A percentile compares a stretch with the other conserved stretches of the same genome.
These are phyloP conservation scores for Scyliorhinus canicula DNA, from an alignment of 2,797 vertebrate genomes.

Conservation along the genomic window DNA sequence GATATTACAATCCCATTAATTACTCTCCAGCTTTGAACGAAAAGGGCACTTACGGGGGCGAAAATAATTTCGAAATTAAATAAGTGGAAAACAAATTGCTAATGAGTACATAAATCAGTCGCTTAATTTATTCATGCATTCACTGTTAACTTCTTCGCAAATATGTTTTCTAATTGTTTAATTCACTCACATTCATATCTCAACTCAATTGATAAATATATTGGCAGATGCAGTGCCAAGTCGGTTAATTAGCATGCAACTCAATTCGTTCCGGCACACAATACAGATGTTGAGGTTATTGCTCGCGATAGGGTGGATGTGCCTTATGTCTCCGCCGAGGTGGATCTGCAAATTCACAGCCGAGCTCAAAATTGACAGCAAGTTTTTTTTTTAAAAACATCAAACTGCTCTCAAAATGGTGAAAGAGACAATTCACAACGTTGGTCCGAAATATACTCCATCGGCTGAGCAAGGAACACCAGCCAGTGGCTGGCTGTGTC, in stretches of 20 bases:
- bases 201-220: neutral
- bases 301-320: neutral
- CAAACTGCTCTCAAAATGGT: neutral
- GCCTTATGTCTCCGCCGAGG: neutral
- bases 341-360: neutral
- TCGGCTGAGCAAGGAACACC: neutral
- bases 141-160: neutral
- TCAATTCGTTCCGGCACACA: neutral
- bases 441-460: neutral
- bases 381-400: neutral
- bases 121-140: slow-evolving; percentile 27
- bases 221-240: neutral
- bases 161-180: slow-evolving; percentile 16
- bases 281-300: neutral
- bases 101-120: neutral
- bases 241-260: neutral
- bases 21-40: neutral
- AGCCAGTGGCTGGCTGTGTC: neutral
- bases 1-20: neutral
- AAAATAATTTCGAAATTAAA: slow-evolving; percentile 17
- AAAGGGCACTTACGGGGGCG: neutral
- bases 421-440: neutral
- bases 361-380: neutral
- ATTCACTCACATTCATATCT: neutral
- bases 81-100: slow-evolving; percentile 27